Percentiles rank a stretch among this genome's conserved stretches.
Conservation (phyloP, 2,797 vertebrate species). For the Orestias chungarensis region DNA sequence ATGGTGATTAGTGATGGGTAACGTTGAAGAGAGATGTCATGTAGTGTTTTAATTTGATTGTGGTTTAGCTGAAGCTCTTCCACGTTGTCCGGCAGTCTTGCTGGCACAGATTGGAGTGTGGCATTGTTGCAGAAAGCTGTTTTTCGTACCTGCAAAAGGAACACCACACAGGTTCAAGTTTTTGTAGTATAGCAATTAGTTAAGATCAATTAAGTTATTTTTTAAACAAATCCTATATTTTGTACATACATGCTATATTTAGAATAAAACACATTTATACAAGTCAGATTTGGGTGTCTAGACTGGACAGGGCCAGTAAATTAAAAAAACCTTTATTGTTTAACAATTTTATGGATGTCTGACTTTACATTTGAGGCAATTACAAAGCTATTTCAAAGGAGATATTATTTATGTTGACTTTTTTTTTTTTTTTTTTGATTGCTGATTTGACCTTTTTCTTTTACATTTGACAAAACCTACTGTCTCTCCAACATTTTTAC, state of each 20-base stretch:
- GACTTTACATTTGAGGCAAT: neutral
- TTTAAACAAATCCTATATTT: neutral
- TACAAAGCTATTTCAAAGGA: neutral
- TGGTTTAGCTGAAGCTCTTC: constrained; percentile 85
- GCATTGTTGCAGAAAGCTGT: constrained; percentile 78
- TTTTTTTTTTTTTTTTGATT: too few species aligned
- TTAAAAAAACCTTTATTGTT: too few species aligned
- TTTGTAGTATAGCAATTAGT: neutral
- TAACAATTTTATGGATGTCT: neutral
- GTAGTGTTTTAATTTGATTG: constrained; percentile 85
- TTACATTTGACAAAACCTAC: neutral
- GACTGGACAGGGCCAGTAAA: neutral
- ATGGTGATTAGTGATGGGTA: constrained; percentile 82
- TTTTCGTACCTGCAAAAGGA: constrained; percentile 78
- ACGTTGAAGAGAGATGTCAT: constrained; percentile 72
- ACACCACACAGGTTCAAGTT: constrained; percentile 6
- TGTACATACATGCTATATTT: too few species aligned
- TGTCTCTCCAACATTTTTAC: neutral
- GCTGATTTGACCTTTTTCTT: neutral
- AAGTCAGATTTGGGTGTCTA: neutral
- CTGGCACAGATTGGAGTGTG: constrained; percentile 78
- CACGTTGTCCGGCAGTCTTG: constrained; percentile 64
- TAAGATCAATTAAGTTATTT: neutral
- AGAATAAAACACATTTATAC: neutral
- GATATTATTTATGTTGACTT: too few species aligned